A percentile compares a stretch with the other conserved stretches of the same genome.
Conservation (phyloP, 1,140 invertebrate genomes). For the Scaptomyza montana region DNA sequence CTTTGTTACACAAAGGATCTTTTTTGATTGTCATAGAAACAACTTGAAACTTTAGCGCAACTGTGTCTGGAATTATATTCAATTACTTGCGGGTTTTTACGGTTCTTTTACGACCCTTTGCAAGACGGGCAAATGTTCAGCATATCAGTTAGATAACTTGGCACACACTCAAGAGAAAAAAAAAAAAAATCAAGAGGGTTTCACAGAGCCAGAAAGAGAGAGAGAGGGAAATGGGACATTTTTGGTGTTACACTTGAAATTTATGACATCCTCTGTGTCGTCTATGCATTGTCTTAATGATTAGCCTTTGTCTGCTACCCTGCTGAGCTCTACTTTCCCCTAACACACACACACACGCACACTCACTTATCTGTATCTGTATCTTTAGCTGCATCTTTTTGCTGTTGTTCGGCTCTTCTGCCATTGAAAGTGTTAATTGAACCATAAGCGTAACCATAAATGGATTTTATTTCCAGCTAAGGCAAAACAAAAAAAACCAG, state of each 20-base stretch:
- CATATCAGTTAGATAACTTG: constrained; percentile 47
- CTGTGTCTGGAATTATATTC: constrained; percentile 69
- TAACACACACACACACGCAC: constrained; percentile 39
- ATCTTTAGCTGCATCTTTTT: constrained; percentile 25
- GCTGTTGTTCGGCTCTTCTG: constrained; percentile 21
- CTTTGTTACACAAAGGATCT: constrained; percentile 28
- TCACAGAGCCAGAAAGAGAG: too few relatives aligned
- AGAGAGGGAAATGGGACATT: constrained; percentile 40
- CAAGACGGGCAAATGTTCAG: constrained; percentile 16
- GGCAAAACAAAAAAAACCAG: constrained; percentile 56
- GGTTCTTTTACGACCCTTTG: constrained; percentile 59
- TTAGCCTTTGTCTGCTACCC: constrained; percentile 67
- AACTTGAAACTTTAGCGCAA: constrained; percentile 33
- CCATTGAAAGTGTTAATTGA: constrained; percentile 81
- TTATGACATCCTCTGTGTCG: constrained; percentile 73
- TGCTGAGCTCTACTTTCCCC: constrained; percentile 67
- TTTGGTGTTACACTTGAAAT: constrained; percentile 79
- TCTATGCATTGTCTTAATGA: constrained; percentile 67
- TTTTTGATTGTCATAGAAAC: constrained; percentile 37
- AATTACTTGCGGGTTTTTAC: constrained; percentile 67
- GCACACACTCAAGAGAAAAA: constrained; percentile 27
- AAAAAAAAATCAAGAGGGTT: background rate
- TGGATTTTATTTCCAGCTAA: constrained; percentile 78
- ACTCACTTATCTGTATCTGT: constrained; percentile 41
- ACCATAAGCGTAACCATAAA: constrained; percentile 83